A percentile compares a stretch with the other conserved stretches of the same genome.
These are phyloP conservation scores for Platorchestia sp. DNA, from an alignment of 1,140 invertebrate genomes.

Conservation along the genomic window DNA sequence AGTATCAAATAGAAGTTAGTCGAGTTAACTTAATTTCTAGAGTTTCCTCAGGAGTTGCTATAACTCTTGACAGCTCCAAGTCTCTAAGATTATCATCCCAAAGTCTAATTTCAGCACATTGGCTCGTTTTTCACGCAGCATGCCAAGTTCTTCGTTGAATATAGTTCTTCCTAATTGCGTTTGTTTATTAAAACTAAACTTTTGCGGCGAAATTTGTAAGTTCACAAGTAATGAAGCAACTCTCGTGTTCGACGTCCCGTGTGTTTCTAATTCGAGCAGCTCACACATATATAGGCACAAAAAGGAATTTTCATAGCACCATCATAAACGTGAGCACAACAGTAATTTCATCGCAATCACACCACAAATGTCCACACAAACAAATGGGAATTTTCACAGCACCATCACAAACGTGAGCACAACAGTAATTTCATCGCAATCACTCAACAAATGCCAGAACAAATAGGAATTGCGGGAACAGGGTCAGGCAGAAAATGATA, in stretches of 20 bases:
- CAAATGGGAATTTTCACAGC: too few species aligned
- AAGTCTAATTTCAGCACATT: background rate
- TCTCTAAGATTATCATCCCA: background rate
- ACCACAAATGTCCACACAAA: too few species aligned
- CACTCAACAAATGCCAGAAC: too few species aligned
- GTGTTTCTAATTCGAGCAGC: background rate
- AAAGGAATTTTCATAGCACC: too few species aligned
- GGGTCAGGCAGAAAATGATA: too few species aligned
- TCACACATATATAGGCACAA: background rate
- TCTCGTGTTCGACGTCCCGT: background rate
- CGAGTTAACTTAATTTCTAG: background rate
- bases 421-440: too few species aligned
- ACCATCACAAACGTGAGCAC: too few species aligned
- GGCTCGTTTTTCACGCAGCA: background rate
- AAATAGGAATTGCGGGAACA: too few species aligned
- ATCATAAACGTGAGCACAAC: too few species aligned
- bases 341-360: too few species aligned
- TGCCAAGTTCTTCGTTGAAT: background rate
- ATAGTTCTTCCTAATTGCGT: background rate
- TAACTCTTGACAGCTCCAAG: background rate
- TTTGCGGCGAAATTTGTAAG: background rate
- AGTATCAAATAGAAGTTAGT: background rate
- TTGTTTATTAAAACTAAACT: background rate
- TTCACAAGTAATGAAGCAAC: background rate
- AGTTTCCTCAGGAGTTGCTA: background rate